Evolutionary conservation across 2,113 vertebrate genomes (phyloP).

Genomic region (Periophthalmus modestus): DNA sequence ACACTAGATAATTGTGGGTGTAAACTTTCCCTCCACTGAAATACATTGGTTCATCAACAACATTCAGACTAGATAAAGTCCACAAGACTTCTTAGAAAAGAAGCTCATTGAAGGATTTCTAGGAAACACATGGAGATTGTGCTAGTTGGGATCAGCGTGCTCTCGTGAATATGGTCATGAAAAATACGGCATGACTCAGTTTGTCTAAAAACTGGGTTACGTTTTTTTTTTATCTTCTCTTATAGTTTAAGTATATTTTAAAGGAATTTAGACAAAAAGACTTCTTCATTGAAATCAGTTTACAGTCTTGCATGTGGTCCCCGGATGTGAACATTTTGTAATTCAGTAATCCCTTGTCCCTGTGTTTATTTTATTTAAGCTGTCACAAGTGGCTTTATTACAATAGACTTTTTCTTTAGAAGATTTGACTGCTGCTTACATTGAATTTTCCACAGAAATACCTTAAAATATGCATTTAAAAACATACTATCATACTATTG

Average conservation of each 20-base stretch:
- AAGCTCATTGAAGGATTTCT: constrained; percentile 49
- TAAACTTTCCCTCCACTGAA: neutral
- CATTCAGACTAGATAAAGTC: constrained; percentile 44
- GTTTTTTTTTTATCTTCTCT: neutral
- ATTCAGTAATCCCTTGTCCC: too few species aligned
- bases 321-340: neutral
- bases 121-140: constrained; percentile 35
- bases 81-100: constrained; percentile 48
- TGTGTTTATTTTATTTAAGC: neutral
- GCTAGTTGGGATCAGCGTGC: constrained; percentile 34
- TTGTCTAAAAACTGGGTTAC: neutral
- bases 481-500: too few species aligned
- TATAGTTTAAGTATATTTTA: neutral
- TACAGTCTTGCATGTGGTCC: neutral
- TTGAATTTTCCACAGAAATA: too few species aligned
- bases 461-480: too few species aligned
- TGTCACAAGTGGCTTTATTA: too few species aligned
- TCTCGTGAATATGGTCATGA: constrained; percentile 21
- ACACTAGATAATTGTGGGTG: neutral
- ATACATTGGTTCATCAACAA: constrained; percentile 27
- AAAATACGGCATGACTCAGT: constrained; percentile 10
- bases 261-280: neutral
- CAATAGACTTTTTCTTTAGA: too few species aligned
- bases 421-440: neutral
- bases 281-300: neutral